Evolutionary conservation across 2,797 vertebrate genomes (phyloP), one percentile per base, ranked within the genome.

Genomic region (Peromyscus melanophrys): DNA sequence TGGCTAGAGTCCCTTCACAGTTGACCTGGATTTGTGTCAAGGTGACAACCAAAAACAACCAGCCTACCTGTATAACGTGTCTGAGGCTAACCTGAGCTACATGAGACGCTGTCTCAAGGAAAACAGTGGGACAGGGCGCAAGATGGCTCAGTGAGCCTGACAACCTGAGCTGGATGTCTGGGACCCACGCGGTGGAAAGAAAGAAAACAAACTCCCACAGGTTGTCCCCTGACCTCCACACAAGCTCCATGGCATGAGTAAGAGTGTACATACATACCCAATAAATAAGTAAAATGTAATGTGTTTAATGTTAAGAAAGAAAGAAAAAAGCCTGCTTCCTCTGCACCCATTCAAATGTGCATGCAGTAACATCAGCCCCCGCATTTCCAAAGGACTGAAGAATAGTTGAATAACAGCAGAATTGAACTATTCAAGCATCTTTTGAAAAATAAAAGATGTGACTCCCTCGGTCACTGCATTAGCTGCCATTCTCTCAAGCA

Each of bases 291-390:
- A 73, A 73, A 71, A 57, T 19, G 67, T 40, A 37, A 6, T 89
- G 34, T 85, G 59, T 92, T 13, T 6, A 49, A 86, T n/a, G 34
- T 52, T 69, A 69, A 52, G 63, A 69, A 67, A 84, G 73, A 65
- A 63, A 14, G 27, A 52, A 85, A 46, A 96, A 96, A 37, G 90
- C 46, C 77, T 59, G 83, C 69, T 94, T 96, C 75, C 73, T 81
- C 25, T 92, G 83, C 77, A 89, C 37, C 40, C 67, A 96, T 76
- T 93, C 97, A 90, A 96, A 88, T 59, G 69, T 73, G 52, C 82
- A 80, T 77, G 90, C 61, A 1, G 75, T 89, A 87, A 84, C 93
- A 95, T n/a, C 83, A 95, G 84, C 83, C 59, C 43, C 63, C 65
- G 87, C 31, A 63, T 81, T 61, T 95, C 86, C 94, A 84, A 89